These are phyloP conservation scores for cat (Felis catus) DNA, from an alignment of 2,113 vertebrate genomes.

Conservation along the genomic window F.catus_Fca126_mat1.0 CM031419.1:176091501-176092000, in stretches of 20 bases:
- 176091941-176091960: background rate
- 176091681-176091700: background rate
- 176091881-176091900: background rate
- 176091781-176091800: background rate
- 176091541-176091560: background rate
- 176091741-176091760: background rate
- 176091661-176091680: background rate
- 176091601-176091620: background rate
- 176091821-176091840: background rate
- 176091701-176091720: background rate
- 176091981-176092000: background rate
- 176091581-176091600: background rate
- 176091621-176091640: background rate
- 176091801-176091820: background rate
- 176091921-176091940: background rate
- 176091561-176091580: background rate
- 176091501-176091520: background rate
- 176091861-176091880: too few species aligned
- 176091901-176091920: background rate
- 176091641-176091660: background rate
- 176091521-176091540: background rate
- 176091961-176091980: background rate
- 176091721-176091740: background rate
- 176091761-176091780: background rate
- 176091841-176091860: background rate